These are phyloP conservation scores for Parasteatoda tepidariorum DNA, from an alignment of 1,140 invertebrate species.

Conservation along the genomic window DNA sequence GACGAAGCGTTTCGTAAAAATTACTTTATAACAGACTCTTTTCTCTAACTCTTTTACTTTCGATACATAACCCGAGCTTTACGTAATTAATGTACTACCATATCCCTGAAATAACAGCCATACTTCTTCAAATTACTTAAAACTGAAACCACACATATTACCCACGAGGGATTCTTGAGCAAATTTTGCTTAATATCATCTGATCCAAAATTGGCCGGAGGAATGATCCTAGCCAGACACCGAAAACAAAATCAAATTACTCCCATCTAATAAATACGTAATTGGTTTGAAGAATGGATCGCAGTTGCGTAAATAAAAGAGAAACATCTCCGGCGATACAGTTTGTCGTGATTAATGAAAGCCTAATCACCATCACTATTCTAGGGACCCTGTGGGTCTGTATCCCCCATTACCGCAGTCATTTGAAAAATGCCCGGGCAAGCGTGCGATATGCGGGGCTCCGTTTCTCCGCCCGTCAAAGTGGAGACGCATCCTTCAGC, in stretches of 20 bases:
- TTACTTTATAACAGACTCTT: too few species aligned
- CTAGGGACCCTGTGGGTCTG: not conserved
- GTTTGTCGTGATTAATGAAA: slow-evolving; percentile 17
- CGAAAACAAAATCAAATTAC: slow-evolving; percentile 21
- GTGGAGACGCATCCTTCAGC: not conserved
- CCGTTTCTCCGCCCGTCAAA: not conserved
- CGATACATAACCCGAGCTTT: too few species aligned
- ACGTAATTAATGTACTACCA: too few species aligned
- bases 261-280: slow-evolving; percentile 32
- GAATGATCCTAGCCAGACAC: slow-evolving; percentile 14
- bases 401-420: not conserved
- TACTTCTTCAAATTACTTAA: too few species aligned
- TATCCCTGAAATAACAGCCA: too few species aligned
- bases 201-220: not conserved
- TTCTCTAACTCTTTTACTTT: too few species aligned
- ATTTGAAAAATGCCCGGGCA: not conserved
- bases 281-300: slow-evolving; percentile 28
- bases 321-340: slow-evolving; percentile 23
- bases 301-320: slow-evolving; percentile 26
- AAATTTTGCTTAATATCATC: not conserved
- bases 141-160: too few species aligned
- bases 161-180: not conserved
- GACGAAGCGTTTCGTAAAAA: too few species aligned
- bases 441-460: not conserved
- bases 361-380: not conserved